Conservation (phyloP, 2,888 invertebrate species). For the Harmothoe impar region DNA sequence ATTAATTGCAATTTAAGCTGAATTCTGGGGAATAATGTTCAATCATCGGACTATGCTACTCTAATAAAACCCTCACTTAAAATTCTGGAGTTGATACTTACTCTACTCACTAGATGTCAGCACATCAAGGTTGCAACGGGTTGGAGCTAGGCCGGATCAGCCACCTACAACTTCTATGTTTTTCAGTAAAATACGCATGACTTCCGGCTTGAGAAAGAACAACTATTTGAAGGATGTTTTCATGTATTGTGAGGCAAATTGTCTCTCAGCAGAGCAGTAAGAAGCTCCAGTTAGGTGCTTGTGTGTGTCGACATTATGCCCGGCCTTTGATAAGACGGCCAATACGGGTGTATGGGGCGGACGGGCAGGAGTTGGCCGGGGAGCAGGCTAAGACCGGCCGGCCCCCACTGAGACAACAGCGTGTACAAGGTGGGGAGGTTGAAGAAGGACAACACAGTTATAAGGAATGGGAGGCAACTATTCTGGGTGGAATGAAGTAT, state of each 20-base stretch:
- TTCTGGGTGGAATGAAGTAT: constrained; percentile 4
- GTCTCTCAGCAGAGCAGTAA: background rate
- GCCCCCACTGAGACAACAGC: background rate
- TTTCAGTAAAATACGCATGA: background rate
- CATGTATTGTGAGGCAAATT: background rate
- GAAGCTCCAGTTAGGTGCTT: background rate
- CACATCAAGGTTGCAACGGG: no score
- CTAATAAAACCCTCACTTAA: no score
- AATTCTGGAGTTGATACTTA: no score
- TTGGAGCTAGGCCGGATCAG: no score
- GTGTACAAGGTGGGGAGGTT: background rate
- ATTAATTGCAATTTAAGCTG: no score
- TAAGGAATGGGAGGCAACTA: background rate
- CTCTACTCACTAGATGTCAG: no score
- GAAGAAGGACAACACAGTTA: background rate
- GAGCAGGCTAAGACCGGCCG: background rate
- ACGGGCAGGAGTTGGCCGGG: background rate
- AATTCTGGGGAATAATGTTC: no score
- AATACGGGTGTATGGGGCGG: background rate
- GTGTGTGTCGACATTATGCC: background rate
- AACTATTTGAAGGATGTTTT: background rate
- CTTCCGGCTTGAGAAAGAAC: background rate
- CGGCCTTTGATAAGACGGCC: constrained; percentile 10
- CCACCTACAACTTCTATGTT: background rate
- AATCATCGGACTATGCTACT: no score